A percentile compares a stretch with the other conserved stretches of the same genome.
Evolutionary conservation across 2,888 invertebrate species (phyloP).

Genomic region (Platynereis dumerilii): DNA sequence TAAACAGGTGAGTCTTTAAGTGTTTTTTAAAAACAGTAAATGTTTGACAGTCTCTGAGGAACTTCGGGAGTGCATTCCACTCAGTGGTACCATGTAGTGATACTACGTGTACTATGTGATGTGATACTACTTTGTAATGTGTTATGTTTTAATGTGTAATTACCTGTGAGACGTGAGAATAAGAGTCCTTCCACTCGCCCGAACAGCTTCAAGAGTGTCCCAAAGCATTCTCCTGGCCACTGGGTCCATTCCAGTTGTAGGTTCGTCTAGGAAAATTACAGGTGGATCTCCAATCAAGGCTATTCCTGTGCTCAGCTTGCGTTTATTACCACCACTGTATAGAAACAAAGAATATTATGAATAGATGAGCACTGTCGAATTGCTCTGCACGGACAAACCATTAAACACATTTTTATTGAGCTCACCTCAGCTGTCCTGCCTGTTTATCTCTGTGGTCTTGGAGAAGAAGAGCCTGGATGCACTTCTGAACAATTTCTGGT

Average conservation of each 20-base stretch:
- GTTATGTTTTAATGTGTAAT: too few relatives aligned
- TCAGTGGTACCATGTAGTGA: too few relatives aligned
- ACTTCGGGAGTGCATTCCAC: too few relatives aligned
- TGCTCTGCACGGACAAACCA: too few relatives aligned
- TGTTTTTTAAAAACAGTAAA: too few relatives aligned
- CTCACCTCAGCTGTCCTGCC: conserved; percentile 42
- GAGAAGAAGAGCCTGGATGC: conserved; percentile 29
- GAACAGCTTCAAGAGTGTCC: conserved; percentile 75
- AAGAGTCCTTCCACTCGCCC: conserved; percentile 75
- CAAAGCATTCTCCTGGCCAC: conserved; percentile 80
- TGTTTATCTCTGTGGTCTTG: conserved; percentile 36
- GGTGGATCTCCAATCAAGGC: conserved; percentile 44
- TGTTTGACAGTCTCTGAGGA: too few relatives aligned
- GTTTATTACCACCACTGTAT: conserved; percentile 63
- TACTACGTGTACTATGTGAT: too few relatives aligned
- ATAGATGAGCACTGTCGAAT: background rate
- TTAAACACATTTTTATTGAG: background rate
- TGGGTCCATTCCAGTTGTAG: conserved; percentile 75
- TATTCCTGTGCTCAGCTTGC: conserved; percentile 43
- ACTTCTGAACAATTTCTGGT: conserved; percentile 22
- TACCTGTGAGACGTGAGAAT: conserved; percentile 73
- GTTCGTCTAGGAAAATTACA: conserved; percentile 43
- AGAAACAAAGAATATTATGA: background rate
- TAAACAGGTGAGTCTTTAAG: too few relatives aligned
- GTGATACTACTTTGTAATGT: too few relatives aligned